Base-by-base conservation (phyloP, 2,888 invertebrate species). In the Pachymerium ferrugineum region DNA sequence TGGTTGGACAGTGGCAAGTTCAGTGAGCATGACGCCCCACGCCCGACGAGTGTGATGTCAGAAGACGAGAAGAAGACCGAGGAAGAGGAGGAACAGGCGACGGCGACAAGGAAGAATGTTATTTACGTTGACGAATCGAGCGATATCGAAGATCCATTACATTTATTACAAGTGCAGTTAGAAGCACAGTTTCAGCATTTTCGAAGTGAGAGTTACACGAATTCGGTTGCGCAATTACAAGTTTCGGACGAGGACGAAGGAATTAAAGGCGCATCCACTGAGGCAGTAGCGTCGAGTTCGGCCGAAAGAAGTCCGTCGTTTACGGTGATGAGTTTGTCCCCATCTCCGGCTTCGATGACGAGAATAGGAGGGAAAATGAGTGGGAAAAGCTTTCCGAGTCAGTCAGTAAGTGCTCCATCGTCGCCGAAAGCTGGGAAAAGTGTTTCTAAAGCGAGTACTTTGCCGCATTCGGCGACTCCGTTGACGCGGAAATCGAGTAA, bases 321-420 rank as follows among this genome's bases (percentile, higher is more conserved):
- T 12, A 28, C 62, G 62, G 25, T 62, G 4, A 19, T 47, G 25
- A 62, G 62, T 62, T 62, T 62, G 62, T 28, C 62, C 8, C 4
- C 16, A 14, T n/a, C 62, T 3, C 28, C 62, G 0, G 72, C 71
- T 33, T 14, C 35, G 74, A 38, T 38, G 72, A 16, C 31, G 62
- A 25, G 70, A 35, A 28, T 62, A 70, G 29, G 70, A 19, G 22
- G 33, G 19, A 30, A 74, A 30, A 28, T 62, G 74, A 30, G 70
- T 19, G 22, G 33, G 19, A 30, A 74, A 30, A 70, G 47, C 42
- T 16, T 25, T 12, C 2, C 25, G 4, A 28, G 22, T 8, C 33
- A 68, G 19, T 74, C 74, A 8, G 42, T 29, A 47, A 74, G 74
- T 54, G 75, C 73, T 6, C 75, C 75, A 4, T 73, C 69, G n/a